A percentile compares a stretch with the other conserved stretches of the same genome.
These are phyloP conservation scores for Ceratosolen fusciceps DNA, from an alignment of 1,140 invertebrate genomes.

Conservation along the genomic window DNA sequence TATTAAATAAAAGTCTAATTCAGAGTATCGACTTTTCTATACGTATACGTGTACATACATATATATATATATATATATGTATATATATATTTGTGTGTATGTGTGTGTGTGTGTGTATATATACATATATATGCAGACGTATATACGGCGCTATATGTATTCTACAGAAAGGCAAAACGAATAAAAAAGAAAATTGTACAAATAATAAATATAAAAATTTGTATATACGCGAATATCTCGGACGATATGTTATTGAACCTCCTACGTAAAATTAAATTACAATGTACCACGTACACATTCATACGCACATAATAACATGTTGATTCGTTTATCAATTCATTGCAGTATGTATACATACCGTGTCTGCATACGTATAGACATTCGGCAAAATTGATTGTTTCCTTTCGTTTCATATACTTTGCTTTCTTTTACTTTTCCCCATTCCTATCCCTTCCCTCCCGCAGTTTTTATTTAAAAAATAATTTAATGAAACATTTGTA, in stretches of 20 bases:
- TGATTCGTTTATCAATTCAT: constrained; percentile 24
- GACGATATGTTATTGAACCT: constrained; percentile 34
- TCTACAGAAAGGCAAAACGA: constrained; percentile 1
- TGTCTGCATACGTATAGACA: too few relatives aligned
- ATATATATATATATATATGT: constrained; percentile 3
- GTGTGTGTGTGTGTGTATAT: too few relatives aligned
- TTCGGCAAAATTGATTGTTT: constrained; percentile 40
- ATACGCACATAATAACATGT: constrained; percentile 35
- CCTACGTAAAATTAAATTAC: constrained; percentile 41
- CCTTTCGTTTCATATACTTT: constrained; percentile 25
- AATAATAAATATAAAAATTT: constrained; percentile 41
- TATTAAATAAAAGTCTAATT: constrained; percentile 28
- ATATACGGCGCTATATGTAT: constrained; percentile 9
- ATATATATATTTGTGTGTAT: not conserved
- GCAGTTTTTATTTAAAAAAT: constrained; percentile 60
- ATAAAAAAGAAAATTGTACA: constrained; percentile 30
- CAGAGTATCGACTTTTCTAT: not conserved
- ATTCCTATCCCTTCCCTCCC: constrained; percentile 26
- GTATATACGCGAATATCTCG: constrained; percentile 29
- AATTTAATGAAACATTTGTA: constrained; percentile 72
- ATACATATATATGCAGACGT: not conserved
- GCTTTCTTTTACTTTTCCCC: constrained; percentile 13
- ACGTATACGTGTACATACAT: constrained; percentile 7
- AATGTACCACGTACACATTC: constrained; percentile 13
- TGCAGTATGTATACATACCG: constrained; percentile 30